Evolutionary conservation across 2,797 vertebrate genomes (phyloP).

Genomic region (Gouania willdenowi): DNA sequence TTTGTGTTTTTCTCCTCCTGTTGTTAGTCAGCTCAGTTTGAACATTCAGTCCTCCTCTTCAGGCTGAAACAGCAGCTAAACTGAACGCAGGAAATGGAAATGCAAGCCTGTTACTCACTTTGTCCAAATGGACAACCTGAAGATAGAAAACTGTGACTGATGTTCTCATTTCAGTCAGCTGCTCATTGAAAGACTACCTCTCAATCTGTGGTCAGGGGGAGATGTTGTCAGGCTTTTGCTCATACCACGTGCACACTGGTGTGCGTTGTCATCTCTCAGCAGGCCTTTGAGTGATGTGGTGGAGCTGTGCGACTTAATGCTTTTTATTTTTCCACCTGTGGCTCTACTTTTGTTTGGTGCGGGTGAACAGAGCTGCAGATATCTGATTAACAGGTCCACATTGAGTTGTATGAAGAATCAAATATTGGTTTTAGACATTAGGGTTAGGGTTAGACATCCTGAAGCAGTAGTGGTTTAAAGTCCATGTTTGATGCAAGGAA

Average conservation of each 20-base stretch:
- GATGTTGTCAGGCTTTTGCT: constrained; percentile 24
- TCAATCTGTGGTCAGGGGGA: constrained; percentile 34
- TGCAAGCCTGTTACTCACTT: constrained; percentile 30
- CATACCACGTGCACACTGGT: constrained; percentile 27
- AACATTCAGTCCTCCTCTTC: too few relatives aligned
- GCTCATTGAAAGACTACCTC: constrained; percentile 21
- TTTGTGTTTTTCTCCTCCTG: constrained; percentile 1
- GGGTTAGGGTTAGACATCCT: too few relatives aligned
- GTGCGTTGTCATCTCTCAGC: constrained; percentile 22
- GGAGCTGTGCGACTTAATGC: constrained; percentile 26
- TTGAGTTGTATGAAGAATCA: constrained; percentile 5
- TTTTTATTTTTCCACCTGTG: constrained; percentile 8
- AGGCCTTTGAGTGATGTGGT: constrained; percentile 18
- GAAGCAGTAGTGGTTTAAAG: too few relatives aligned
- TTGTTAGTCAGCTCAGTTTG: too few relatives aligned
- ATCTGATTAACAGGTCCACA: too few relatives aligned
- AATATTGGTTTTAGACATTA: too few relatives aligned
- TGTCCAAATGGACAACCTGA: constrained; percentile 40
- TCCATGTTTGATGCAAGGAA: too few relatives aligned
- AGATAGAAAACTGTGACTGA: constrained; percentile 43
- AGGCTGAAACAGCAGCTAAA: neutral
- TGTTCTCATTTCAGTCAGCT: constrained; percentile 34
- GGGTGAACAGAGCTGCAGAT: too few relatives aligned
- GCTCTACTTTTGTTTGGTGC: neutral
- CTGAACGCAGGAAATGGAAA: constrained; percentile 12